Percentiles rank a stretch among this genome's conserved stretches.
Evolutionary conservation across 2,797 vertebrate species (phyloP).

Genomic region (Denticeps clupeoides): DNA sequence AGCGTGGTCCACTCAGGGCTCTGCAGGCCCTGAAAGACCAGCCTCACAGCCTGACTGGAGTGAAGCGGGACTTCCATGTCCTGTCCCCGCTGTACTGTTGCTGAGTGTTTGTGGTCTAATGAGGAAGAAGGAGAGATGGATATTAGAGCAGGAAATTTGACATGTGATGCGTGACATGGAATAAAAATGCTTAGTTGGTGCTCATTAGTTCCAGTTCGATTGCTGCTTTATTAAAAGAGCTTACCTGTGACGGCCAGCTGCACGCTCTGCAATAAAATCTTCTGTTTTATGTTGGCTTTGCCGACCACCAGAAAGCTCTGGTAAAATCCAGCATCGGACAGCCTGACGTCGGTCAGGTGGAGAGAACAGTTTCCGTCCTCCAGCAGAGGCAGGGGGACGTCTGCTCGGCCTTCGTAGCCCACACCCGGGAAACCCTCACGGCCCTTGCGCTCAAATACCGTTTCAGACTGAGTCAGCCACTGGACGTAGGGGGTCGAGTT

Average conservation of each 20-base stretch:
- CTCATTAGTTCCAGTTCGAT: too few relatives aligned
- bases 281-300: neutral
- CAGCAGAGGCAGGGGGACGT: constrained; percentile 31
- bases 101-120: constrained; percentile 36
- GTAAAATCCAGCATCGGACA: constrained; percentile 44
- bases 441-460: constrained; percentile 40
- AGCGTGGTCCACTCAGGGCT: constrained; percentile 25
- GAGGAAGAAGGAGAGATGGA: neutral
- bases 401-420: constrained; percentile 29
- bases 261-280: constrained; percentile 44
- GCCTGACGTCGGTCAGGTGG: constrained; percentile 43
- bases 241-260: constrained; percentile 44
- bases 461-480: constrained; percentile 25
- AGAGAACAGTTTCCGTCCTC: constrained; percentile 50
- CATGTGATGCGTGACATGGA: too few relatives aligned
- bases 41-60: constrained; percentile 27
- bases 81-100: constrained; percentile 15
- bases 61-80: constrained; percentile 41
- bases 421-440: constrained; percentile 24
- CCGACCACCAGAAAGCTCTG: constrained; percentile 48
- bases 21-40: constrained; percentile 41
- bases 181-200: too few relatives aligned
- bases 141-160: too few relatives aligned
- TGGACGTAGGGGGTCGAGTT: constrained; percentile 30
- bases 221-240: neutral